Percentiles rank a stretch among this genome's conserved stretches.
These are phyloP conservation scores for Drosophila paracracens DNA, from an alignment of 2,888 invertebrate genomes.

Conservation along the genomic window DNA sequence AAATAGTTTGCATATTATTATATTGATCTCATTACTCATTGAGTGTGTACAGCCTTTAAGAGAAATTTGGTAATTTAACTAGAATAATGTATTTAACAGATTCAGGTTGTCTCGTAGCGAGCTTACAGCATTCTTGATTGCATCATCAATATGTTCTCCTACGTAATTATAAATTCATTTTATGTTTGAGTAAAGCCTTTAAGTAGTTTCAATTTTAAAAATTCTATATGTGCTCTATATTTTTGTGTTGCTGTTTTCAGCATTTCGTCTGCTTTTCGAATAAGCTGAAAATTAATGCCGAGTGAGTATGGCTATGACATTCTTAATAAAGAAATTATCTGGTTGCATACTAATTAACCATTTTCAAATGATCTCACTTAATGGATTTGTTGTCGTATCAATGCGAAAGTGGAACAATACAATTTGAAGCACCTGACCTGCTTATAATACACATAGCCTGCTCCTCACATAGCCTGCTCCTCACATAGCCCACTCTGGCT, in stretches of 20 bases:
- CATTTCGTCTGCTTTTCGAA: background rate
- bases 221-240: background rate
- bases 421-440: constrained; percentile 26
- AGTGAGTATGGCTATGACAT: background rate
- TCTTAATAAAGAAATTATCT: background rate
- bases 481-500: constrained; percentile 18
- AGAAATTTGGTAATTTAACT: background rate
- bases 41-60: background rate
- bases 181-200: too few relatives aligned
- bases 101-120: too few relatives aligned
- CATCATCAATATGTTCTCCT: background rate
- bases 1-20: background rate
- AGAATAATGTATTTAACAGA: too few relatives aligned
- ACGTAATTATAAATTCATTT: background rate
- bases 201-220: too few relatives aligned
- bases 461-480: too few relatives aligned
- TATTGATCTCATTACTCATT: background rate
- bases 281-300: too few relatives aligned
- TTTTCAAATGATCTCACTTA: background rate
- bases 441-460: constrained; percentile 8
- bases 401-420: constrained; percentile 26
- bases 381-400: background rate
- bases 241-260: background rate
- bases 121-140: background rate
- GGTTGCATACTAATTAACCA: constrained; percentile 2